phyloP scores from a whole-genome alignment of 2,888 invertebrate genomes.

The Hymenopus coronatus region DNA sequence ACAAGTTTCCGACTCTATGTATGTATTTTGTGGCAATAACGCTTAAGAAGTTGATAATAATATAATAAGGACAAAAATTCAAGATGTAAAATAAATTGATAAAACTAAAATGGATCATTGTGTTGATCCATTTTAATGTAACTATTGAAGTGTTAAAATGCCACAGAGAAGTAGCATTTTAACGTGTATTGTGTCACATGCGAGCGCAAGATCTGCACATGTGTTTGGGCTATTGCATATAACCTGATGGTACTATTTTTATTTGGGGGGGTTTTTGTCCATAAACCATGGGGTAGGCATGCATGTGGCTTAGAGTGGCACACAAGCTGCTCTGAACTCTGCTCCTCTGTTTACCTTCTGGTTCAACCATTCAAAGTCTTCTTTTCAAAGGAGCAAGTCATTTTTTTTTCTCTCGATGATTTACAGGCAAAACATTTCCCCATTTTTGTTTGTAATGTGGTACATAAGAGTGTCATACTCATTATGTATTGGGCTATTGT shows the following conservation, averaged over 20 bases:
- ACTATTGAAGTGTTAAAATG: background rate
- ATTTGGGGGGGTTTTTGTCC: background rate
- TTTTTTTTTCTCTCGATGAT: background rate
- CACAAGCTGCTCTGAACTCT: background rate
- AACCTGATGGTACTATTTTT: background rate
- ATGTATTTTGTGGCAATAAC: conserved; percentile 21
- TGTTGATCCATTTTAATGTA: background rate
- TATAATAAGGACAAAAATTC: background rate
- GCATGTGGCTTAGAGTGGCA: background rate
- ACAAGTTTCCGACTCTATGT: conserved; percentile 34
- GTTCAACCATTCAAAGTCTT: background rate
- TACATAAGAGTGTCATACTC: conserved; percentile 27
- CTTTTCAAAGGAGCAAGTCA: background rate
- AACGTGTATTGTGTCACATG: background rate
- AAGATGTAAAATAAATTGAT: background rate
- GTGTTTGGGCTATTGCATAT: background rate
- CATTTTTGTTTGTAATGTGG: conserved; percentile 15
- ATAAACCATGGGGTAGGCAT: conserved; percentile 2
- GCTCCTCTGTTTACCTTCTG: background rate
- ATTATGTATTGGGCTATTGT: conserved; percentile 29
- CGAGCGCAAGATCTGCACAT: background rate
- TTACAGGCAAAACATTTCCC: conserved; percentile 13
- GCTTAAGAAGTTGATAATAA: background rate
- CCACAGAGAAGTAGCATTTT: background rate
- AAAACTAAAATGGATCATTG: background rate